Evolutionary conservation across 2,797 vertebrate species (phyloP).

Genomic region (Chrysolophus pictus): DNA sequence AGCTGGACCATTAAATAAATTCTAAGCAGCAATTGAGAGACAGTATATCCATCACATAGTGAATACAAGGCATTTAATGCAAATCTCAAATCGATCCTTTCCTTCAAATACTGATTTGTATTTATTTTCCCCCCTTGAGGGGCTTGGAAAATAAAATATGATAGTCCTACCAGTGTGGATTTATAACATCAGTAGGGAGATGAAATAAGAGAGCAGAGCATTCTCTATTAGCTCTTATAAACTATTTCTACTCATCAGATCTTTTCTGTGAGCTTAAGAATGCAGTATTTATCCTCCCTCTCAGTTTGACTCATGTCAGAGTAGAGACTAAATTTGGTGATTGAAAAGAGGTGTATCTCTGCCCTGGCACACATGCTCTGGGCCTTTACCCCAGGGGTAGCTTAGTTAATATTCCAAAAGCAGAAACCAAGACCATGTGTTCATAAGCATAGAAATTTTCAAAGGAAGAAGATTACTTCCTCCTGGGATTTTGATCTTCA

Average conservation of each 20-base stretch:
- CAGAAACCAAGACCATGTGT: neutral
- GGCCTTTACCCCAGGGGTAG: neutral
- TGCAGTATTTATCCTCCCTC: neutral
- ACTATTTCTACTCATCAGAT: constrained; percentile 50
- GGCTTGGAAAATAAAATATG: constrained; percentile 56
- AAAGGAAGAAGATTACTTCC: neutral
- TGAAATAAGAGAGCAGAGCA: constrained; percentile 46
- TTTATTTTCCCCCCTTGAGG: constrained; percentile 53
- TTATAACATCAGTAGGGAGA: constrained; percentile 51
- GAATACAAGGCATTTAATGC: constrained; percentile 41
- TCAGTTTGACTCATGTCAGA: neutral
- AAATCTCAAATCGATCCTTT: constrained; percentile 54
- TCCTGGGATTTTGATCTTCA: constrained; percentile 19
- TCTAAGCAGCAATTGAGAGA: neutral
- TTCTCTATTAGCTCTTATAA: constrained; percentile 49
- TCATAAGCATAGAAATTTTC: neutral
- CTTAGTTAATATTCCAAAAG: constrained; percentile 27
- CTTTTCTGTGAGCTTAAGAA: constrained; percentile 35
- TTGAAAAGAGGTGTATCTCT: neutral
- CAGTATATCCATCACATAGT: constrained; percentile 49
- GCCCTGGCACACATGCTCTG: neutral
- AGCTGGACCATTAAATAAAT: constrained; percentile 46
- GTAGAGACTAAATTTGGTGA: neutral
- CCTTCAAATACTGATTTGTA: constrained; percentile 60
- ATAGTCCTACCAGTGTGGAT: constrained; percentile 29